Base-by-base conservation (phyloP, 2,797 vertebrate genomes). In the Menidia menidia region DNA sequence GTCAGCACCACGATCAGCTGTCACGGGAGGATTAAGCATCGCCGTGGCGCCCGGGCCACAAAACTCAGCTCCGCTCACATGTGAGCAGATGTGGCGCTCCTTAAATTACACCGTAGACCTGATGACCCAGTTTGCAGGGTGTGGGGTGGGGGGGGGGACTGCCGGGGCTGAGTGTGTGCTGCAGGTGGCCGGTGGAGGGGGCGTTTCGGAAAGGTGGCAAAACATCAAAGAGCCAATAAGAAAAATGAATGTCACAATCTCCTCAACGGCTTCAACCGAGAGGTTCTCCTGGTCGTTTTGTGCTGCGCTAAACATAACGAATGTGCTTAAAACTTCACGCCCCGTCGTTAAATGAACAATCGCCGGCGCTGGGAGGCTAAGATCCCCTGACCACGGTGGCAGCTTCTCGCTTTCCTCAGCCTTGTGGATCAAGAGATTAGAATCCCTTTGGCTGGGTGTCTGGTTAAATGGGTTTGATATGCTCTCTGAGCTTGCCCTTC, bases 401-500 rank as follows among this genome's bases (percentile, higher is more conserved):
- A 68, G 85, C 73, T 77, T 88, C 88, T 90, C 73, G 4, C 75
- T 92, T 88, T 88, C 83, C 83, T 74, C 82, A 90, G 86, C 85
- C 58, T 73, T 4, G 9, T 6, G 75, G 92, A 92, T 94, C 88
- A 93, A 92, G 77, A 92, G 92, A 93, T 93, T 94, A 94, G 87
- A 91, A 74, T 44, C 77, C 59, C 81, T 81, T 88, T 64, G 63
- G 60, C 53, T 39, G 82, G 68, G 71, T 72, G 78, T 87, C 78
- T 48, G 78, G 92, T 92, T 91, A 90, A 92, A 90, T 68, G 67
- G 77, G 78, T 68, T 81, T 77, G 87, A 91, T 91, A 87, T 83
- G 81, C 72, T 75, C 75, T 77, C 54, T 64, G 83, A 73, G 83
- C 76, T 81, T 84, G 77, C 73, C 80, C 70, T 48, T 78, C 33